phyloP scores from a whole-genome alignment of 2,797 vertebrate species.

The Pagetopsis macropterus region DNA sequence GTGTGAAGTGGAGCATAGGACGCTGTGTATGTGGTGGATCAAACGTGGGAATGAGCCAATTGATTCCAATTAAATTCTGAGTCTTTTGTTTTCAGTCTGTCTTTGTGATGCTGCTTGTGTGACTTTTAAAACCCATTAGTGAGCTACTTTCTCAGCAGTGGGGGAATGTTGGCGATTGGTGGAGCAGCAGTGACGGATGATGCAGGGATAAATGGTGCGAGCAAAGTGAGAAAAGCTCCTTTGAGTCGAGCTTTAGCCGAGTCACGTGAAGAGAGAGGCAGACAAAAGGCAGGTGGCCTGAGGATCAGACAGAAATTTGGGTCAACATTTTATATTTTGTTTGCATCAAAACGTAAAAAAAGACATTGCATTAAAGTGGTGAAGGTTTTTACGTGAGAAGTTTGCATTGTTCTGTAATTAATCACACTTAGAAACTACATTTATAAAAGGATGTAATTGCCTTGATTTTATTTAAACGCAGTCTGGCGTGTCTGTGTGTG shows the following conservation, averaged over 20 bases:
- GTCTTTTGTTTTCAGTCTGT: constrained; percentile 59
- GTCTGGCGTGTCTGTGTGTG: not conserved
- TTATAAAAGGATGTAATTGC: not conserved
- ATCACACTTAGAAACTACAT: not conserved
- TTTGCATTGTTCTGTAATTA: too few relatives aligned
- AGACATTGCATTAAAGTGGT: not conserved
- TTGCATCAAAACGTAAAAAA: not conserved
- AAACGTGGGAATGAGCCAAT: constrained; percentile 77
- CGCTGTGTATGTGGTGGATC: constrained; percentile 51
- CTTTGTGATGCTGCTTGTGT: constrained; percentile 29
- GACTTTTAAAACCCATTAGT: constrained; percentile 61
- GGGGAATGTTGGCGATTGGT: constrained; percentile 15
- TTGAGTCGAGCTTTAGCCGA: constrained; percentile 66
- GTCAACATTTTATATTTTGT: not conserved
- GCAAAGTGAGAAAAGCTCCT: constrained; percentile 71
- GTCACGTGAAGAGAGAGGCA: constrained; percentile 66
- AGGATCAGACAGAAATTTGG: constrained; percentile 33
- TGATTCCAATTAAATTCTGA: constrained; percentile 67
- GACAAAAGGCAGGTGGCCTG: constrained; percentile 56
- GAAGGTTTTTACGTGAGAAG: not conserved
- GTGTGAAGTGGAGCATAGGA: constrained; percentile 73
- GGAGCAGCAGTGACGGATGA: constrained; percentile 30
- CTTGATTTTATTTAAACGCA: not conserved
- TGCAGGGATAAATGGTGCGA: constrained; percentile 34
- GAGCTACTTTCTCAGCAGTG: constrained; percentile 51